Evolutionary conservation across 1,140 invertebrate genomes (phyloP), one percentile per base, ranked within the genome.

Genomic region (Drosophila sp.): DNA sequence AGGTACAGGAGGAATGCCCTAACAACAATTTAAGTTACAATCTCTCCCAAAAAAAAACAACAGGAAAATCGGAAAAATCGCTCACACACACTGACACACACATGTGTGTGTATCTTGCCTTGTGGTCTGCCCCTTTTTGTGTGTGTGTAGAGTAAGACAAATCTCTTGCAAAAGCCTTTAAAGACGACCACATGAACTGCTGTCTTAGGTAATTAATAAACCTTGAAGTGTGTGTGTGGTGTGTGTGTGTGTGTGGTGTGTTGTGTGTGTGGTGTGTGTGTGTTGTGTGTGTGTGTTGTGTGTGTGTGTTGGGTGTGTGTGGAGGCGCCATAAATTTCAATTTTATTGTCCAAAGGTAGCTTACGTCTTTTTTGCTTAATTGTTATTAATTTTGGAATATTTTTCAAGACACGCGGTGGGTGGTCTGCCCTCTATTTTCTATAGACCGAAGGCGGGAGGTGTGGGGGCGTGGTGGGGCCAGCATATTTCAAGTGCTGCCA

Each of bases 261-360:
- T 30, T 30, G 30, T 30, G 30, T 30, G 35, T 38, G 35, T 11
- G 10, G 62, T 58, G 11, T 38, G 8, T 35, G 10, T 38, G 4
- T 38, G 10, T 8, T 3, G 8, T 10, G 10, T 10, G 5, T 11
- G 10, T 38, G 35, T 38, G 35, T 38, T 11, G 30, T 30, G 30
- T 30, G 4, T 30, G 30, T 30, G 30, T 3, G 30, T 30, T 30
- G 30, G 2, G 30, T 30, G 35, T 38, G 35, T 11, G 10, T 11
- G 35, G 3, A 38, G 84, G 75, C 25, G 76, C 85, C 84, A 89
- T 89, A 89, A 89, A 89, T 89, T 89, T 89, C 70, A 71, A 89
- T 89, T 87, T 89, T 80, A 89, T 84, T 89, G 77, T 85, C 85
- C 80, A 80, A 50, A 89, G 84, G 84, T 87, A 77, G 68, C 58